Evolutionary conservation across 2,888 invertebrate genomes (phyloP).

Genomic region (Mythimna ferrago): DNA sequence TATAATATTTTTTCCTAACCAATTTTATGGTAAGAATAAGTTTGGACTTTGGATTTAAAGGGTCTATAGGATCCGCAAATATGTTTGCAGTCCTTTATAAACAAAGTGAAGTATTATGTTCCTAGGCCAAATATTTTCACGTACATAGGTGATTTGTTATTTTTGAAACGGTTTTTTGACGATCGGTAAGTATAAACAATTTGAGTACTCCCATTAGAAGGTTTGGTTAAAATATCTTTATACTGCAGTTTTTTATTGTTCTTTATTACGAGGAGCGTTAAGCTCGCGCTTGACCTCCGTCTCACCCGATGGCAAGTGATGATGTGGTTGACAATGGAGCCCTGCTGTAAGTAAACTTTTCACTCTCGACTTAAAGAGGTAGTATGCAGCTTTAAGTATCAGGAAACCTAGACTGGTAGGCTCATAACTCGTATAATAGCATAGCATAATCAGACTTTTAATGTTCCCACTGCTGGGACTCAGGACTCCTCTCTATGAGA

Average conservation of each 20-base stretch:
- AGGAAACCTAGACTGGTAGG: too few relatives aligned
- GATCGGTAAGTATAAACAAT: not conserved
- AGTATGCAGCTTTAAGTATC: too few relatives aligned
- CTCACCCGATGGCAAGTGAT: too few relatives aligned
- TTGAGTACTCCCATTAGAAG: not conserved
- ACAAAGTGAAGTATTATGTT: conserved; percentile 16
- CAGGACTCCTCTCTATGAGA: too few relatives aligned
- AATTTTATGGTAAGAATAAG: not conserved
- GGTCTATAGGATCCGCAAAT: conserved; percentile 8
- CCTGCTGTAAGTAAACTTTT: too few relatives aligned
- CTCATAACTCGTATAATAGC: too few relatives aligned
- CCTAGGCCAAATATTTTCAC: not conserved
- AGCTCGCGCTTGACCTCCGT: too few relatives aligned
- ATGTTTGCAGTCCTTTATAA: conserved; percentile 34
- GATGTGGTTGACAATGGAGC: too few relatives aligned
- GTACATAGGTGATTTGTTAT: not conserved
- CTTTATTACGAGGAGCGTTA: too few relatives aligned
- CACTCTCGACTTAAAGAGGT: too few relatives aligned
- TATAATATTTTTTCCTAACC: not conserved
- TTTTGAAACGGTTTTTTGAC: not conserved
- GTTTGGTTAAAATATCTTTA: not conserved
- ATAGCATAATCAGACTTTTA: too few relatives aligned
- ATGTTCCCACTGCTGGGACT: too few relatives aligned
- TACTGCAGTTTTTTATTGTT: not conserved
- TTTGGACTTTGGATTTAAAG: not conserved